Base-by-base conservation (phyloP, 2,797 vertebrate species). In the Poecilia gillii region DNA sequence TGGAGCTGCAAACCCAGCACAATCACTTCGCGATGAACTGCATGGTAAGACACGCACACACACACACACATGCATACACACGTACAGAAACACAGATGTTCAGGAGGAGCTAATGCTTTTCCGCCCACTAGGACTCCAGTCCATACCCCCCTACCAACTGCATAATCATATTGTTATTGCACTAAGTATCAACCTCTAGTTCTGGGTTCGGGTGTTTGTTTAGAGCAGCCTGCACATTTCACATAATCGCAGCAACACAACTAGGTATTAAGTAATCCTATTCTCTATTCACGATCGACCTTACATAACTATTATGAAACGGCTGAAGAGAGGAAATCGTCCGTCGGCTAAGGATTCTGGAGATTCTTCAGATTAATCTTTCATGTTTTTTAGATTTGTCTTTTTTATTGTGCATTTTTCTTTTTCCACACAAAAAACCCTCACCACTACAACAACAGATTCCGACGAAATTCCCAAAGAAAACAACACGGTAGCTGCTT, bases 1-100 rank as follows among this genome's bases (percentile, higher is more conserved):
- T 97, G 92, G 99, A 99, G 92, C 98, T 99, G 87, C 99, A 99
- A 94, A 99, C 99, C 66, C 99, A 99, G 94, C 99, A 99, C 96
- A 99, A 97, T 95, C 99, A 99, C 95, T 99, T 99, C 41, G 98
- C 98, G 14, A 99, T 99, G 98, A 99, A 99, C 94, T 99, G 98
- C 94, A 99, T 99, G 98, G 98, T 99, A 96, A 97, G 97, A 89
- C 53, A 59, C 74, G 59, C 74, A 79, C 39, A 41, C 39, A 41
- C 39, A 41, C 49, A 51, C 49, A 51, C 49, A 23, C 18, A 8
- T 0, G 12, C 70, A 68, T 78, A 25, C 36, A 9, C 28, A 31
- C 36, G 59, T 11, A 23, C 33, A 66, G 43, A 36, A 70, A 62
- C 75, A 68, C 74, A 78, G 74, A 83, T 85, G 66, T 39, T 0